phyloP scores from a whole-genome alignment of 92 coral and sea anemone species.

The Desmophyllum pertusum region DNA sequence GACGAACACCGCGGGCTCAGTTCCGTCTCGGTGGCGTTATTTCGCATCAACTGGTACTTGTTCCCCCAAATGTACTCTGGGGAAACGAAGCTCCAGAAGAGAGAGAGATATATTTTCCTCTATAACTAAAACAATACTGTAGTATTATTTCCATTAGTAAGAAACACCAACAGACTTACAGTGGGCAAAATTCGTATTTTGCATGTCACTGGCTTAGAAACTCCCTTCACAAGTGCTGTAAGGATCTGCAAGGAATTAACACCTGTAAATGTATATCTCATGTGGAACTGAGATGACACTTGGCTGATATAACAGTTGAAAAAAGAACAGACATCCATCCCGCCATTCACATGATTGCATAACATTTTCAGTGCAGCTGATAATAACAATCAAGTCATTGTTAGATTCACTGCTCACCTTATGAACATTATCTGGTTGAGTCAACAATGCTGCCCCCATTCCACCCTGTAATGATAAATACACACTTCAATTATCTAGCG shows the following conservation, averaged over 20 bases:
- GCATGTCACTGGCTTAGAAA: conserved; percentile 95
- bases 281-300: not conserved
- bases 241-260: conserved; percentile 71
- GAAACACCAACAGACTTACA: conserved; percentile 50
- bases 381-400: not conserved
- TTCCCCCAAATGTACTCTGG: too few species aligned
- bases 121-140: not conserved
- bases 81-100: too few species aligned
- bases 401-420: conserved; percentile 54
- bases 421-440: conserved; percentile 86
- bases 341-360: not conserved
- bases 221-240: conserved; percentile 82
- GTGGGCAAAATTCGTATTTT: conserved; percentile 95
- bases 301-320: not conserved
- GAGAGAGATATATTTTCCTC: too few species aligned
- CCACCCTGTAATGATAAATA: conserved; percentile 76
- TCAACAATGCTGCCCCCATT: conserved; percentile 95
- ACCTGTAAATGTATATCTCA: not conserved
- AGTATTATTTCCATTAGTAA: not conserved
- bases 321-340: not conserved
- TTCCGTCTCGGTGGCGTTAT: too few species aligned
- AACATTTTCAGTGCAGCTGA: not conserved
- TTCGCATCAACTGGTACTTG: too few species aligned
- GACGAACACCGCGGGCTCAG: too few species aligned
- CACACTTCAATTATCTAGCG: not conserved